Evolutionary conservation across 1,140 invertebrate genomes (phyloP), one percentile per base, ranked within the genome.

Genomic region (Drosophila bocqueti): DNA sequence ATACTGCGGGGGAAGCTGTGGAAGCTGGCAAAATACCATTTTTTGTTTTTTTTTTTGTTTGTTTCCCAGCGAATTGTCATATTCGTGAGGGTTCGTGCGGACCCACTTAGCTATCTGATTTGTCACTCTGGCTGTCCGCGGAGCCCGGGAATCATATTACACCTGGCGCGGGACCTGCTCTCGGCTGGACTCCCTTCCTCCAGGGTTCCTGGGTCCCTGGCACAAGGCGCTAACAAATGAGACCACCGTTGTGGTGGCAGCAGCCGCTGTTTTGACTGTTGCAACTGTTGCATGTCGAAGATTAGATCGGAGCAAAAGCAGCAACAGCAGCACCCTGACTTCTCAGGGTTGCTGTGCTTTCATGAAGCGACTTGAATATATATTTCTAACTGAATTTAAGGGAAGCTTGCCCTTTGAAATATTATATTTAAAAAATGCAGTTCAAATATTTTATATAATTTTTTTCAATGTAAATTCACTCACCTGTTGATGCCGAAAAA

Each of bases 61-160:
- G 26, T 9, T 55, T 64, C 36, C 59, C 50, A 29, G 55, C 36
- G 26, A 83, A 83, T 84, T 83, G 81, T 83, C 81, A 71, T 61
- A 63, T 38, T 72, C 46, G 43, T 21, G 52, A 38, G 34, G 52
- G 45, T 72, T 84, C 82, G 82, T 84, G 82, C 77, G 58, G 55
- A 49, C 78, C 82, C 52, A 78, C 82, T 81, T 85, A 80, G 50
- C 46, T 85, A 84, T 84, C 82, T 81, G 82, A 84, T 84, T 84
- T 84, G 82, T 84, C 82, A 84, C 81, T 85, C 15, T 57, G 29
- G 13, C 36, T 26, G 62, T 67, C 36, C 49, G 31, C 38, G 76
- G 65, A 83, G 58, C 34, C 21, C 21, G 10, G 73, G 71, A 47
- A 55, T 84, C 82, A 46, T 68, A 69, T 84, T 84, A 84, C 81